Conservation (phyloP, 2,113 vertebrate genomes). For the Menura novaehollandiae region DNA sequence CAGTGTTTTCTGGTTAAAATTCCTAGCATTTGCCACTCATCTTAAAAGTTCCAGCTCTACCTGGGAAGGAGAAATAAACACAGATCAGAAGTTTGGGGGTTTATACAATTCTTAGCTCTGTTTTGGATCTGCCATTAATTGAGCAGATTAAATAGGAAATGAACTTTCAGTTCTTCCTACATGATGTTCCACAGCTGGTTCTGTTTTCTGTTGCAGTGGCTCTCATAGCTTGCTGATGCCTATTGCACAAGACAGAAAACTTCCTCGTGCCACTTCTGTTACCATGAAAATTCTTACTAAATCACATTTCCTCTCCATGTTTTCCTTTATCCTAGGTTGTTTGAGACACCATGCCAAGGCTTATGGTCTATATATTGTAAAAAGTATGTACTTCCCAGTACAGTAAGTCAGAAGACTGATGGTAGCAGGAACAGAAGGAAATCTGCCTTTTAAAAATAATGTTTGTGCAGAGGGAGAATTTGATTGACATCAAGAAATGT, state of each 20-base stretch:
- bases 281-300: not conserved
- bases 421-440: not conserved
- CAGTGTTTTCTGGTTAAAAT: not conserved
- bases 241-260: not conserved
- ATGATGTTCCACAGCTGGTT: not conserved
- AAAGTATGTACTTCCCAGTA: not conserved
- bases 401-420: rapidly evolving
- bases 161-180: not conserved
- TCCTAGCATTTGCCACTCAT: not conserved
- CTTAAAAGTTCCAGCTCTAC: not conserved
- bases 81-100: not conserved
- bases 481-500: not conserved
- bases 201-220: not conserved
- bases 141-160: not conserved
- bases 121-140: not conserved
- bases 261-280: not conserved
- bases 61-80: not conserved
- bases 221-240: not conserved
- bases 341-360: not conserved
- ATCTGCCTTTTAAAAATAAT: not conserved
- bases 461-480: not conserved
- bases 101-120: not conserved
- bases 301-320: rapidly evolving
- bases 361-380: not conserved
- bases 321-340: not conserved